These are phyloP conservation scores for Sebastes matsubarae DNA, from an alignment of 2,797 vertebrate genomes.

Conservation along the genomic window DNA sequence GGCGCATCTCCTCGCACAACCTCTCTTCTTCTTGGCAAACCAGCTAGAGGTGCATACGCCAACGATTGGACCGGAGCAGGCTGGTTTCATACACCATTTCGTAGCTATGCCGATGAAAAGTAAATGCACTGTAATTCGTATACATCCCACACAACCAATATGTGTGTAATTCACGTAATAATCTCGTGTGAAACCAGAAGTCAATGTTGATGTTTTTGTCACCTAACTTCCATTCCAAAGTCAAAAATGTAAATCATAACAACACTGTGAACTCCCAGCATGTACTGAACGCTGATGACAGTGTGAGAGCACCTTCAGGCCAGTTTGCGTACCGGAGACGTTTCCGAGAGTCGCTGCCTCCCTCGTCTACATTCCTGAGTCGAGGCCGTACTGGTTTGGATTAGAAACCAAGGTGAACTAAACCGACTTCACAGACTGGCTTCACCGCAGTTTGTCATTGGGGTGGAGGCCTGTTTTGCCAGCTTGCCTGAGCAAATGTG, in stretches of 20 bases:
- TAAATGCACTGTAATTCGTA: no score
- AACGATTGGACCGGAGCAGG: no score
- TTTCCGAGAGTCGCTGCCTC: neutral
- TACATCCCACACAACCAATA: no score
- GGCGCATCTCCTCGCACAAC: no score
- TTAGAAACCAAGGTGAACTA: conserved; percentile 16
- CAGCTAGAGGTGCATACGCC: no score
- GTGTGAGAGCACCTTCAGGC: conserved; percentile 18
- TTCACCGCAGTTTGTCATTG: conserved; percentile 40
- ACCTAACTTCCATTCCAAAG: neutral
- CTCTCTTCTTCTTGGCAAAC: no score
- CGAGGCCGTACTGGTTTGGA: neutral
- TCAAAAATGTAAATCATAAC: neutral
- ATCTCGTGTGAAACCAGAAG: no score
- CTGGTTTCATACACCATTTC: no score
- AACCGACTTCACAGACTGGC: neutral
- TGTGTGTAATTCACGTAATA: no score
- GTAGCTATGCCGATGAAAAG: no score
- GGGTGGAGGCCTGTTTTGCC: conserved; percentile 26
- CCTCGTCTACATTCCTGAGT: conserved; percentile 42
- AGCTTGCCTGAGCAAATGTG: conserved; percentile 30
- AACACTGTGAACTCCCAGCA: neutral
- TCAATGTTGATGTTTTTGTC: no score
- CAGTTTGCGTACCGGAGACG: neutral
- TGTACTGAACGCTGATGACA: neutral